A percentile compares a stretch with the other conserved stretches of the same genome.
Evolutionary conservation across 2,888 invertebrate species (phyloP).

Genomic region (Plebejus anna): DNA sequence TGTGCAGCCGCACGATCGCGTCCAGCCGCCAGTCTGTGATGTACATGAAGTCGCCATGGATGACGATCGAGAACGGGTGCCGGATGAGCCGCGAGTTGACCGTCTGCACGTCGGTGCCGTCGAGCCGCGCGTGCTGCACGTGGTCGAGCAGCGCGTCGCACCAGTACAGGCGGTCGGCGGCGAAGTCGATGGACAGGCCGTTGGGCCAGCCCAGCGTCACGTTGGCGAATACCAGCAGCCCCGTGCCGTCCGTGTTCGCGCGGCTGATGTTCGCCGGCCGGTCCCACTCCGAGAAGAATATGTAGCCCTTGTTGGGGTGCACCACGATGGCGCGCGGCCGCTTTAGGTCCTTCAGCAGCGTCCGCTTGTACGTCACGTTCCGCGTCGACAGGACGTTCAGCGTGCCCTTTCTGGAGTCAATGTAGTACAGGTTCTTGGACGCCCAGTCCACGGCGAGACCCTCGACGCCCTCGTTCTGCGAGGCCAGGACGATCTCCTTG

Average conservation of each 20-base stretch:
- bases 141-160: conserved; percentile 97
- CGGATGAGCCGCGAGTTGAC: conserved; percentile 91
- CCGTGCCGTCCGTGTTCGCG: conserved; percentile 93
- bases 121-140: conserved; percentile 94
- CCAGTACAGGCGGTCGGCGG: conserved; percentile 95
- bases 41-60: conserved; percentile 94
- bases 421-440: conserved; percentile 96
- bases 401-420: conserved; percentile 96
- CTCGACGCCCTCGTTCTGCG: conserved; percentile 98
- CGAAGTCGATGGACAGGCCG: conserved; percentile 95
- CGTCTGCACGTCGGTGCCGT: conserved; percentile 94
- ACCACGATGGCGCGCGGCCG: conserved; percentile 97
- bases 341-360: conserved; percentile 91
- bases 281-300: conserved; percentile 98
- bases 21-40: conserved; percentile 98
- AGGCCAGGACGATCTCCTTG: conserved; percentile 93
- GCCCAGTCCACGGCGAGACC: conserved; percentile 98
- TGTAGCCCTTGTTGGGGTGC: conserved; percentile 95
- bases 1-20: conserved; percentile 94
- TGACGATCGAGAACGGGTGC: conserved; percentile 95
- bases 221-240: conserved; percentile 92
- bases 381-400: conserved; percentile 94
- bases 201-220: conserved; percentile 98
- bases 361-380: conserved; percentile 90
- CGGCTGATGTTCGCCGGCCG: conserved; percentile 97